Evolutionary conservation across 2,888 invertebrate species (phyloP), one percentile per base, ranked within the genome.

Genomic region (Aplocera efformata): DNA sequence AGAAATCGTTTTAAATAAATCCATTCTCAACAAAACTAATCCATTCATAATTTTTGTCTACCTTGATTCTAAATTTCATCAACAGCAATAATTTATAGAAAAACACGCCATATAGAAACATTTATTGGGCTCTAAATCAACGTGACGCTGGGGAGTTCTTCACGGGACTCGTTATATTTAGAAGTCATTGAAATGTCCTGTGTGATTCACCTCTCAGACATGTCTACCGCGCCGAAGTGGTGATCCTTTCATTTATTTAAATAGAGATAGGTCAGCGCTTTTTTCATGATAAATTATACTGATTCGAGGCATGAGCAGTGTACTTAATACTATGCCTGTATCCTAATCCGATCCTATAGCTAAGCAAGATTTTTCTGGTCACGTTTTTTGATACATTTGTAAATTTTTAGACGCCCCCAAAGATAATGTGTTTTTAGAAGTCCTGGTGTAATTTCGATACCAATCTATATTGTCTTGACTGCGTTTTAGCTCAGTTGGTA

Each of bases 41-140:
- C 17, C 24, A 44, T 49, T 34, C 34, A 45, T 54, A 37, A 49
- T 42, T 23, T 7, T 31, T 22, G 23, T 27, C 7, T n/a, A 25
- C 30, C 27, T 42, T 32, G 17, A 40, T 48, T 40, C 48, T 34
- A 44, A 49, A 43, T 35, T 32, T 37, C 38, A 56, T 49, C 46
- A 50, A 40, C 53, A 21, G 48, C 45, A 41, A 50, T 58, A 57
- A 57, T 32, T 44, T 22, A 44, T 44, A 46, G 22, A 34, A 48
- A 48, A 44, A 60, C 57, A 56, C 25, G 50, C 46, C 49, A 58
- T 60, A 61, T 51, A 43, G 29, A 49, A 61, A 59, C 58, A 55
- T 64, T 70, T 63, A 69, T 58, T 45, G 52, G 40, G 53, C 56
- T 51, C 47, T 68, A 64, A 70, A 70, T 71, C 69, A 68, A 53